These are phyloP conservation scores for Schizaphis graminum DNA, from an alignment of 2,888 invertebrate genomes.

Conservation along the genomic window DNA sequence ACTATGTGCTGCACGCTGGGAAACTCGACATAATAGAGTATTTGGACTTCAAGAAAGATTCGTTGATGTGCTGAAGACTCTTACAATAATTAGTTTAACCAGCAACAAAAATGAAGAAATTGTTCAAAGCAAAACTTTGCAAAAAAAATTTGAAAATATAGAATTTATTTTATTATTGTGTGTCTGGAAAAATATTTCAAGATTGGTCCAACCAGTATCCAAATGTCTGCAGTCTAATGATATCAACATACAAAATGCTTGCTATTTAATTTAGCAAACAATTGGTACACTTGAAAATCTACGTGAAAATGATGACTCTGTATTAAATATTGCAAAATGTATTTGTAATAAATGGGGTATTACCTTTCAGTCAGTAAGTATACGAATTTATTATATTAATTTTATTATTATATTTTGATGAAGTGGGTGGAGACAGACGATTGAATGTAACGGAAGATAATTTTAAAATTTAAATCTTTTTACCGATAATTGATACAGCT, in stretches of 20 bases:
- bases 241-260: slow-evolving; percentile 4
- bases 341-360: background rate
- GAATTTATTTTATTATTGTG: background rate
- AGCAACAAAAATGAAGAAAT: background rate
- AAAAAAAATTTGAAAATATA: background rate
- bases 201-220: background rate
- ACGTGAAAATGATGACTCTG: background rate
- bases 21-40: slow-evolving; percentile 6
- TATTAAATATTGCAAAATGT: background rate
- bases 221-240: background rate
- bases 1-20: background rate
- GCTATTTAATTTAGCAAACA: background rate
- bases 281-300: background rate
- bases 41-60: background rate
- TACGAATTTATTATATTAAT: background rate
- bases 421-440: background rate
- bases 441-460: background rate
- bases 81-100: background rate
- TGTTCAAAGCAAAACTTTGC: background rate
- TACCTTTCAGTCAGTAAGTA: background rate
- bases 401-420: slow-evolving; percentile 3
- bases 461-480: background rate
- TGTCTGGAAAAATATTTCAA: slow-evolving; percentile 22
- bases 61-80: background rate
- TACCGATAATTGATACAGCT: background rate